Evolutionary conservation across 1,140 invertebrate genomes (phyloP).

Genomic region (Drosophila tropicalis): DNA sequence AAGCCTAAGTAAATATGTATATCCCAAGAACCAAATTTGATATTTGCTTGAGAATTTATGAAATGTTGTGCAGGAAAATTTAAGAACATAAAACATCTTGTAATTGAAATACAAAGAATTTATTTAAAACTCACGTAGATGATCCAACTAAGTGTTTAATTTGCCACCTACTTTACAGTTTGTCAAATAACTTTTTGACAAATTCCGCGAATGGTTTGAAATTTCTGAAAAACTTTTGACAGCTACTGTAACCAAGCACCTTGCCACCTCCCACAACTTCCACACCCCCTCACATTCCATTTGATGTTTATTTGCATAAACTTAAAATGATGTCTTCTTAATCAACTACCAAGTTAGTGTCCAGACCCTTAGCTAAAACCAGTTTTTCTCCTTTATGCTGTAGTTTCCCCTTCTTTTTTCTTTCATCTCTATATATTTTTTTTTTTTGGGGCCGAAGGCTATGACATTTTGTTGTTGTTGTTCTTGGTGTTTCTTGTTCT

Average conservation of each 20-base stretch:
- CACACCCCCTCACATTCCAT: slow-evolving; percentile 14
- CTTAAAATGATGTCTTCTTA: slow-evolving; percentile 74
- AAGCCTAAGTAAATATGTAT: no score
- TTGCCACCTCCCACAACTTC: background rate
- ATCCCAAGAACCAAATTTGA: no score
- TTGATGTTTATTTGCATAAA: slow-evolving; percentile 58
- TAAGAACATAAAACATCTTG: no score
- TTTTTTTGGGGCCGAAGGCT: slow-evolving; percentile 26
- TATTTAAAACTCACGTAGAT: no score
- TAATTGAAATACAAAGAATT: no score
- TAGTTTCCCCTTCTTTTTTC: slow-evolving; percentile 1
- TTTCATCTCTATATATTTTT: background rate
- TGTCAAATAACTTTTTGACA: no score
- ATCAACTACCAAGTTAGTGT: slow-evolving; percentile 55
- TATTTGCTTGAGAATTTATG: no score
- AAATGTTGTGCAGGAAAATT: no score
- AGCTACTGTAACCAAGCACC: slow-evolving; percentile 33
- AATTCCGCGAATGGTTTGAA: background rate
- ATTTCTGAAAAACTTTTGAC: background rate
- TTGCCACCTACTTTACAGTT: no score
- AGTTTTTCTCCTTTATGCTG: slow-evolving; percentile 10
- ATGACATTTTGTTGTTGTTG: slow-evolving; percentile 43
- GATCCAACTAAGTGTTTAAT: no score
- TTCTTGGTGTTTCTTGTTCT: slow-evolving; percentile 15
- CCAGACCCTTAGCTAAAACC: slow-evolving; percentile 26